Evolutionary conservation across 2,888 invertebrate species (phyloP), one percentile per base, ranked within the genome.

Genomic region (Eupithecia centaureata): DNA sequence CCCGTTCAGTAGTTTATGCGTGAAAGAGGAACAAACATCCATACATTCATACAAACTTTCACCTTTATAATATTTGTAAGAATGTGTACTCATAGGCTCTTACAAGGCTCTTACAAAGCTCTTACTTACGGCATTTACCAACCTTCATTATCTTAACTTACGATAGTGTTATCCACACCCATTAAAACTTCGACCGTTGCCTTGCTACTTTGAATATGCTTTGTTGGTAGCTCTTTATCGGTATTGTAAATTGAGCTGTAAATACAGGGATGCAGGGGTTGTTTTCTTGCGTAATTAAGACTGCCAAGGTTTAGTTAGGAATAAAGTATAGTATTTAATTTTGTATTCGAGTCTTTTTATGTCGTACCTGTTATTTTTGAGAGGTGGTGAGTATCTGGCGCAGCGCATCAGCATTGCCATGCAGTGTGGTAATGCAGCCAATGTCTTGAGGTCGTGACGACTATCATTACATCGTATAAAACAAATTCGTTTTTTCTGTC

Each of bases 191-290:
- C 42, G 62, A 28, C 61, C 67, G 67, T 71, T 67, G 63, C 35
- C 61, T 66, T 66, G 66, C 70, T 63, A 63, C 66, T 65, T 71
- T 65, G 65, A 70, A 68, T 71, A 71, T 72, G 70, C 70, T 67
- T 73, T 73, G 70, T 72, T 72, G 56, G 52, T 65, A 51, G 57
- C 54, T 57, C 62, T 66, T 67, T 66, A 71, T 32, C 42, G 62
- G 25, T 42, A 59, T 58, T 60, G 65, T 70, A 64, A 73, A 70
- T 63, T 63, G 71, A 70, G 69, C 61, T 62, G 60, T 73, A 69
- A 71, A 66, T 66, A 68, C 57, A 65, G 60, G 51, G 59, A 35
- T 56, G 68, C 28, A 60, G 38, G 61, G 68, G 70, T 66, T 66
- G 57, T 63, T 70, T 70, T 47, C 63, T 32, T 1, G 51, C 18